Base-by-base conservation (phyloP, 2,888 invertebrate genomes). In the Nephrocerus scutellatus region DNA sequence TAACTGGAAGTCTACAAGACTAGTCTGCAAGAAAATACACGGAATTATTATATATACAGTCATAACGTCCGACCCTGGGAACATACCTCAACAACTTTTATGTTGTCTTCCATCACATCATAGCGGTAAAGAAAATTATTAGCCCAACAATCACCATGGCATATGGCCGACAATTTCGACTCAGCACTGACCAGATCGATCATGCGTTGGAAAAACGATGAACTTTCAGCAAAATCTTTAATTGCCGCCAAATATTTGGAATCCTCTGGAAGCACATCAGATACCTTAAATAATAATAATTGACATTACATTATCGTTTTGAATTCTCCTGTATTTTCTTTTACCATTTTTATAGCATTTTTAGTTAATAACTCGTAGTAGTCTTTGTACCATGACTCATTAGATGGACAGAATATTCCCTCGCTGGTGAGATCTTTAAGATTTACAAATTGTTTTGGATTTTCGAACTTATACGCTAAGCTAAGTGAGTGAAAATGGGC, bases 91-190 rank as follows among this genome's bases (percentile, higher is more conserved):
- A 72, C 66, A 34, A 76, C 74, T 38, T 73, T 70, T 1, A 71
- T 73, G 22, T 58, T 50, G 38, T 69, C 66, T 20, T 15, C 35
- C 19, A 29, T n/a, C 20, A 3, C 12, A 18, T 71, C 66, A 47
- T 79, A 77, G 47, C 73, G 71, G 55, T 81, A 82, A 15, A 82
- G 60, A 52, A 83, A 74, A 59, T 83, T 83, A 53, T 83, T 83
- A 1, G 80, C 81, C 82, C 82, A 83, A 55, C 82, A 82, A 50
- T 83, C 83, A 0, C 83, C 83, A 51, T 83, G 83, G 36, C 80
- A 77, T 48, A 83, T 79, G 3, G 82, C 80, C 0, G 80, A 78
- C 28, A 82, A 57, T 0, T 79, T 76, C 25, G 81, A 79, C 49
- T 72, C 72, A 0, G 76, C 72, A 3, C 73, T 70, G 1, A 78